Evolutionary conservation across 2,113 vertebrate species (phyloP), one percentile per base, ranked within the genome.

Genomic region (Acanthochromis polyacanthus): DNA sequence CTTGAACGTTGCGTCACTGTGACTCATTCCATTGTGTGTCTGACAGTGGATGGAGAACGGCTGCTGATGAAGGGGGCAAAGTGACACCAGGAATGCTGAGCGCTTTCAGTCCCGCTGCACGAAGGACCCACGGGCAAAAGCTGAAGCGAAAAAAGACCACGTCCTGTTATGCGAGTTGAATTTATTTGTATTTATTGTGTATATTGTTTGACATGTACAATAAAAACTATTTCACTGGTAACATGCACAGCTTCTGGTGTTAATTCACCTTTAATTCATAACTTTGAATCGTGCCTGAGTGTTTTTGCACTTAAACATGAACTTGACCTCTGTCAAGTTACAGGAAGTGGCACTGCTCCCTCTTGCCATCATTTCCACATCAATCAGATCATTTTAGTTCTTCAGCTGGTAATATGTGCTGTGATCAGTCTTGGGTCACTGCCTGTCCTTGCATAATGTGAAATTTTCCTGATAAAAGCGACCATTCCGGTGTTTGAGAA

Each of bases 11-110:
- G 43, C 56, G 19, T 40, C n/a, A 4, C 43, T 10, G 1, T 73
- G 71, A 82, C 23, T 85, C 76, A 70, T 30, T 32, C 38, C 57
- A 58, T 46, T 74, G 36, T 72, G 57, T 67, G 22, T 0, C 60
- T 73, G 8, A 25, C 84, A 98, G 97, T 78, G 46, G 96, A 98
- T 52, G 96, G 97, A 87, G 96, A 97, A 9, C 92, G 69, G 88
- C 67, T 98, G 81, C 61, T 97, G 84, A 95, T 97, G 95, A 97
- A 97, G 78, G 95, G 95, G 71, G 93, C 94, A 59, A 93, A 94
- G 25, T 25, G 86, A 96, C 94, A 70, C 88, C 64, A 1, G 32
- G 1, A 96, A 96, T 98, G 96, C 73, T 97, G 61, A 76, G 71
- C 4, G 94, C 95, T 88, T 98, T 68, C 89, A 91, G 50, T 88